Evolutionary conservation across 2,113 vertebrate genomes (phyloP).

Genomic region (Aplodontia rufa): DNA sequence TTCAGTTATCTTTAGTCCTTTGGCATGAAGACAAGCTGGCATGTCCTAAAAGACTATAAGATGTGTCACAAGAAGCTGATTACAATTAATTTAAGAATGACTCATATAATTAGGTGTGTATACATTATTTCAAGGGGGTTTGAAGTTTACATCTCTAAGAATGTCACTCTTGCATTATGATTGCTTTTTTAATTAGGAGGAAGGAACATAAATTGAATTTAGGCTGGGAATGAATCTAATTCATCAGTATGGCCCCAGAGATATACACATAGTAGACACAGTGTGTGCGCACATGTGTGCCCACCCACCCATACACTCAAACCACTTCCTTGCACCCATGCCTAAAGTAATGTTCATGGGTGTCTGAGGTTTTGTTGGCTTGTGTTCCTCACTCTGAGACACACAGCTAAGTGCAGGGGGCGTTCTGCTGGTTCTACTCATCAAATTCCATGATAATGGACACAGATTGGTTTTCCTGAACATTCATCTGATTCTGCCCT

Average conservation of each 20-base stretch:
- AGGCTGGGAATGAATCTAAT: background rate
- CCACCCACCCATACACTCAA: rapidly evolving
- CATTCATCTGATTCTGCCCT: background rate
- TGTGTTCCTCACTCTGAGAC: background rate
- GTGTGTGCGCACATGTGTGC: background rate
- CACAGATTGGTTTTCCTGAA: background rate
- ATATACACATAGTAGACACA: background rate
- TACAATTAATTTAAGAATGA: background rate
- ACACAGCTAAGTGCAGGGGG: background rate
- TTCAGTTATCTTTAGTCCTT: background rate
- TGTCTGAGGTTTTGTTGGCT: background rate
- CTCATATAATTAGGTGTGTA: background rate
- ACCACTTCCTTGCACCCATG: too few species aligned
- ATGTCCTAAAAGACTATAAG: background rate
- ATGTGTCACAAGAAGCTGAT: background rate
- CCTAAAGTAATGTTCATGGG: background rate
- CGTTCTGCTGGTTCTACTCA: background rate
- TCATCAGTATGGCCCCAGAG: background rate
- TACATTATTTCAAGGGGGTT: background rate
- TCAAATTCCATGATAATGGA: background rate
- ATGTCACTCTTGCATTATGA: background rate
- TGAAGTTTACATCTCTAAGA: background rate
- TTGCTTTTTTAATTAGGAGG: background rate
- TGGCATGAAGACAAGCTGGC: background rate
- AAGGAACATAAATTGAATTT: slow-evolving; percentile 24